These are phyloP conservation scores for Ectemnius lituratus DNA, from an alignment of 2,888 invertebrate species.

Conservation along the genomic window DNA sequence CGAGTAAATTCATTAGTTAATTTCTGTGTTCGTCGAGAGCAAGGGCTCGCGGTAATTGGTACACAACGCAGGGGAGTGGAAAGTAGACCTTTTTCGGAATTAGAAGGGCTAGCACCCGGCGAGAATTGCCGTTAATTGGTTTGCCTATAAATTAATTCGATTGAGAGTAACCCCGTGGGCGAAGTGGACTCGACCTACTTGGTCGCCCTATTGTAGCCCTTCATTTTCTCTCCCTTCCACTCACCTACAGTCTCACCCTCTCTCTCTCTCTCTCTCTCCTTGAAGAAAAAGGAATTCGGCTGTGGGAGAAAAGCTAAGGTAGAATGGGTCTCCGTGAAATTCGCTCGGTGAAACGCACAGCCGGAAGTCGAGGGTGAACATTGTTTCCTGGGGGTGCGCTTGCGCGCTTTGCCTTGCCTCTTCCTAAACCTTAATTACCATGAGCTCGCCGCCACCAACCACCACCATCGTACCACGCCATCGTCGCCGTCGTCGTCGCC, in stretches of 20 bases:
- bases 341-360: constrained; percentile 20
- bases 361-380: constrained; percentile 42
- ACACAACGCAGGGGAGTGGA: no score
- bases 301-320: background rate
- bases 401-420: constrained; percentile 24
- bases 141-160: background rate
- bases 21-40: no score
- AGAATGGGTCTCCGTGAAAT: constrained; percentile 3
- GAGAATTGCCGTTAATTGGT: constrained; percentile 5
- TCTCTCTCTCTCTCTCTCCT: background rate
- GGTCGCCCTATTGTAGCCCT: background rate
- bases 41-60: no score
- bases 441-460: constrained; percentile 31
- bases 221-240: no score
- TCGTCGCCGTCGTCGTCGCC: background rate
- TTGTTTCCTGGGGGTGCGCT: constrained; percentile 50
- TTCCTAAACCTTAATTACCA: constrained; percentile 54
- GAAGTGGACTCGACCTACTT: constrained; percentile 4
- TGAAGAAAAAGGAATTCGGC: constrained; percentile 4
- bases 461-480: no score
- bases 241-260: no score
- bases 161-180: background rate
- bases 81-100: no score
- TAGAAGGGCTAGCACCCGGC: background rate
- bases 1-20: no score